Evolutionary conservation across 2,113 vertebrate genomes (phyloP), one percentile per base, ranked within the genome.

Genomic region (Pao palembangensis): DNA sequence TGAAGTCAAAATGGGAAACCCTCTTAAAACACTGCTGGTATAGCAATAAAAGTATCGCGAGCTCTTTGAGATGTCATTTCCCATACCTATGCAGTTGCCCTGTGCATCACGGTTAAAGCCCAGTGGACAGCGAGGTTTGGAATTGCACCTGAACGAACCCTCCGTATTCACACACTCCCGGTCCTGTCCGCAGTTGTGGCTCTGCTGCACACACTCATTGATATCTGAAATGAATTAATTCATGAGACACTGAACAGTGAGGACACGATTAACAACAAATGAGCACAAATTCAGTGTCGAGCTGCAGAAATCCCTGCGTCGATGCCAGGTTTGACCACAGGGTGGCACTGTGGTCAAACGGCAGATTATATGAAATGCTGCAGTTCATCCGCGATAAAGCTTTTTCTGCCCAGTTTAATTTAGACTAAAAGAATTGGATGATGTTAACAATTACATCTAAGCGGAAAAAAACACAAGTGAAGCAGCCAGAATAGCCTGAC

Each of bases 101-200:
- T 90, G 88, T 0, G 88, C 68, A 58, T 94, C 93, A 42, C 85
- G 92, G 53, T 87, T 87, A 67, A 93, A 96, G 3, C 95, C 95
- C 0, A 82, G 82, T 71, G 93, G 81, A 76, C 96, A 98, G 55
- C 82, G 89, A 12, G 88, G 79, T 73, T 87, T 92, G 0, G 91
- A 83, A 78, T 91, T 88, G 66, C 95, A 98, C 86, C 90, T 91
- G 89, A 96, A 98, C 0, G 93, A 96, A 1, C 96, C 96, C 58
- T 86, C 76, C 0, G 91, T 94, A 74, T 96, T 98, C 75, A 93
- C 90, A 74, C 96, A 98, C 18, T 89, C 71, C 13, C 90, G 90
- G 73, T 88, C 90, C 0, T 64, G 67, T 19, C 89, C 89, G 61
- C 95, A 98, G 74, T 78, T 90, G 25, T 95, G 93, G 0, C 75